phyloP scores from a whole-genome alignment of 2,797 vertebrate species.

The Gorsachius magnificus region DNA sequence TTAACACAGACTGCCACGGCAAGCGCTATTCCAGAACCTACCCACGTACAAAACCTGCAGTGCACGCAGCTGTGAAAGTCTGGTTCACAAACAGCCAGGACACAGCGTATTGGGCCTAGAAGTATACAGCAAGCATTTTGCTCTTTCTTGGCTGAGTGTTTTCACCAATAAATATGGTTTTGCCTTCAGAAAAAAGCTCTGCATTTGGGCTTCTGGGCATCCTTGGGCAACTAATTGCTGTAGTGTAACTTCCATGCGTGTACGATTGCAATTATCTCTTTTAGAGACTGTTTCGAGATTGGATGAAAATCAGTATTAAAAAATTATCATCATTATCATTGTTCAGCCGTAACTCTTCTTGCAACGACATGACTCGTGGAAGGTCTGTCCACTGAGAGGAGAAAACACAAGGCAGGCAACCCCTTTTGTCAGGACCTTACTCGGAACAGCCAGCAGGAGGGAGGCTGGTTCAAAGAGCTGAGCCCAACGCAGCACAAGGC shows the following conservation, averaged over 20 bases:
- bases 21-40: not conserved
- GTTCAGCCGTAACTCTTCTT: not conserved
- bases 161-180: not conserved
- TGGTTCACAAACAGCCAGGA: not conserved
- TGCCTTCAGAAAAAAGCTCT: not conserved
- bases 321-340: too few relatives aligned
- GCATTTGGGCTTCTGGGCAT: not conserved
- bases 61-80: not conserved
- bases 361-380: too few relatives aligned
- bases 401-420: too few relatives aligned
- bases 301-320: not conserved
- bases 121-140: not conserved
- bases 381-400: not conserved
- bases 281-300: not conserved
- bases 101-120: too few relatives aligned
- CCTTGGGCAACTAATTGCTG: not conserved
- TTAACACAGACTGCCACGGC: not conserved
- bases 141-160: not conserved
- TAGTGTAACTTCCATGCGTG: fast-evolving
- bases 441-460: not conserved
- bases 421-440: too few relatives aligned
- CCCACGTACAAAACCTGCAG: not conserved
- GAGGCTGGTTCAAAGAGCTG: not conserved
- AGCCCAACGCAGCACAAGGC: not conserved
- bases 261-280: not conserved